A percentile compares a stretch with the other conserved stretches of the same genome.
Conservation (phyloP, 2,888 invertebrate species). For the Eulithis testata region DNA sequence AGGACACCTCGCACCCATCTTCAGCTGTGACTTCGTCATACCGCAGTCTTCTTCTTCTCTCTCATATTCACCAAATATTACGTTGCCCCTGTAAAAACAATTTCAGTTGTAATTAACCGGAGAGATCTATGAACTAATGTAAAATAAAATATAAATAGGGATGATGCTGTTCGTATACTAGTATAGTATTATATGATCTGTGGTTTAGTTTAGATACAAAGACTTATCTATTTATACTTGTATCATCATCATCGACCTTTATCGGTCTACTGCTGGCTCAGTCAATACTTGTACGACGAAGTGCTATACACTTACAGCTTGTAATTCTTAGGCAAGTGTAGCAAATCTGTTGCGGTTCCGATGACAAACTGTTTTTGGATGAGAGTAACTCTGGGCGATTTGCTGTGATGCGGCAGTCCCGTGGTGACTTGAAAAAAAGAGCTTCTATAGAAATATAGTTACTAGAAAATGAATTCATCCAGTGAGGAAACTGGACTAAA, state of each 20-base stretch:
- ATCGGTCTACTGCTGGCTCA: too few relatives aligned
- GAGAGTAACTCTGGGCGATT: constrained; percentile 68
- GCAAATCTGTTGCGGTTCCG: constrained; percentile 67
- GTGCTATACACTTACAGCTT: constrained; percentile 61
- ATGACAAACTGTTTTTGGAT: constrained; percentile 70
- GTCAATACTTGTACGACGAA: too few relatives aligned
- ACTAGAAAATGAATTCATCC: too few relatives aligned
- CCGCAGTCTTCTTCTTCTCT: constrained; percentile 71
- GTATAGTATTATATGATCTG: too few relatives aligned
- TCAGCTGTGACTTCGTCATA: constrained; percentile 57
- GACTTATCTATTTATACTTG: too few relatives aligned
- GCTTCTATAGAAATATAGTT: too few relatives aligned
- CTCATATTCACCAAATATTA: constrained; percentile 75
- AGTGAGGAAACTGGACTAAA: not conserved
- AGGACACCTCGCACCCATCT: constrained; percentile 58
- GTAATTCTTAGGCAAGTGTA: constrained; percentile 70
- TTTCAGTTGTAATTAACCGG: too few relatives aligned
- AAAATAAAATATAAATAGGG: too few relatives aligned
- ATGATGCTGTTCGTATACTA: too few relatives aligned
- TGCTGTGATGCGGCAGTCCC: constrained; percentile 66
- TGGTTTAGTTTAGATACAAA: too few relatives aligned
- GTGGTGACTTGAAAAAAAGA: constrained; percentile 59
- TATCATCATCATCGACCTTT: too few relatives aligned
- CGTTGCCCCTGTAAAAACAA: constrained; percentile 58
- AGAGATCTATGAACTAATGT: too few relatives aligned